phyloP scores from a whole-genome alignment of 1,140 invertebrate genomes.

The Zaprionus nigranus region DNA sequence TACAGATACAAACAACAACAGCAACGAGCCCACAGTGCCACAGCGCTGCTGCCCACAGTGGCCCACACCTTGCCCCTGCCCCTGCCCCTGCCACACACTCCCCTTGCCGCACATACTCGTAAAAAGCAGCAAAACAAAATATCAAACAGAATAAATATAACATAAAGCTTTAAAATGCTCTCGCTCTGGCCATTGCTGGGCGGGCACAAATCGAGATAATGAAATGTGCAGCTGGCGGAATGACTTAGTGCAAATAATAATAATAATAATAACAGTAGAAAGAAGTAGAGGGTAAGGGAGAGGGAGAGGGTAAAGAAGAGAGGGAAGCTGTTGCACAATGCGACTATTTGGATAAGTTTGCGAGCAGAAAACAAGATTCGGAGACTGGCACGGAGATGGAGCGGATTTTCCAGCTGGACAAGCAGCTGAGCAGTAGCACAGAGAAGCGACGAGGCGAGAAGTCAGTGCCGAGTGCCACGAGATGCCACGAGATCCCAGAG shows the following conservation, averaged over 20 bases:
- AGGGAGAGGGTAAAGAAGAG: slow-evolving; percentile 1
- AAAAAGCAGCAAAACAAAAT: not conserved
- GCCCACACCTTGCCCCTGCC: not conserved
- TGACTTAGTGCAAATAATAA: slow-evolving; percentile 8
- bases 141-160: slow-evolving; percentile 6
- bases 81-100: not conserved
- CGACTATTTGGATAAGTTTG: slow-evolving; percentile 17
- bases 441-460: not conserved
- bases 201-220: slow-evolving; percentile 11
- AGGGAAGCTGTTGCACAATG: slow-evolving; percentile 62
- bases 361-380: not conserved
- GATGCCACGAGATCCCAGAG: not conserved
- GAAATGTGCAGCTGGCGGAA: slow-evolving; percentile 8
- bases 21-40: slow-evolving; percentile 34
- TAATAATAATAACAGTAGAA: slow-evolving; percentile 55
- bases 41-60: not conserved
- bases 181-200: not conserved
- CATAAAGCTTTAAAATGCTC: slow-evolving; percentile 40
- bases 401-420: slow-evolving; percentile 69
- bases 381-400: slow-evolving; percentile 18
- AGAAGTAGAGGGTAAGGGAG: slow-evolving; percentile 24
- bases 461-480: too few species aligned
- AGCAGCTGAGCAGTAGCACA: not conserved
- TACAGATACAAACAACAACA: slow-evolving; percentile 67
- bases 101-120: not conserved